These are phyloP conservation scores for Drosophila helvetica DNA, from an alignment of 2,888 invertebrate genomes.

Conservation along the genomic window DNA sequence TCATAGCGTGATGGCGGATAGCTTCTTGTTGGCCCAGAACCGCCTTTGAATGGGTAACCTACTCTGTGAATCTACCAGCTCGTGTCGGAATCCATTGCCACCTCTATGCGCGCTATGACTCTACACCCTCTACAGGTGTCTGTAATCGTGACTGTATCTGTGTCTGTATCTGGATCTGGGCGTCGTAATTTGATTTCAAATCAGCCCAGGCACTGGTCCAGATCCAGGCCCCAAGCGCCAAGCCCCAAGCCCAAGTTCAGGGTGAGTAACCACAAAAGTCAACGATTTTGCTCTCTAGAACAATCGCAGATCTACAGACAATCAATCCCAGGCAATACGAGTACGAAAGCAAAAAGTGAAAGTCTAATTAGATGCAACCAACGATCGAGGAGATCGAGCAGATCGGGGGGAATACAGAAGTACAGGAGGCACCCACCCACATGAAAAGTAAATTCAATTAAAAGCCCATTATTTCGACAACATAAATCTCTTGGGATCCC, in stretches of 20 bases:
- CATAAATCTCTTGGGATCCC: conserved; percentile 66
- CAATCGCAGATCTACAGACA: conserved; percentile 44
- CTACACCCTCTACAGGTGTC: conserved; percentile 52
- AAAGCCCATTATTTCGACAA: conserved; percentile 40
- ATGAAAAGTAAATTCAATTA: conserved; percentile 49
- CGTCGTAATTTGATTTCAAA: conserved; percentile 39
- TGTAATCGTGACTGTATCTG: conserved; percentile 22
- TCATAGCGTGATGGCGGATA: conserved; percentile 24
- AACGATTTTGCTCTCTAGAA: conserved; percentile 40
- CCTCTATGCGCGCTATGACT: conserved; percentile 27
- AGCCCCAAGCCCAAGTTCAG: conserved; percentile 76
- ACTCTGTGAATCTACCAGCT: not conserved
- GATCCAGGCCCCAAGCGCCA: too few species aligned
- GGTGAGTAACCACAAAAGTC: conserved; percentile 65
- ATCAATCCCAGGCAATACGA: conserved; percentile 3
- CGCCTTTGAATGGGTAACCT: not conserved
- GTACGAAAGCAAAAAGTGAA: conserved; percentile 73
- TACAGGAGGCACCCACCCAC: conserved; percentile 15
- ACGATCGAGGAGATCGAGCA: not conserved
- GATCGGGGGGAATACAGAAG: not conserved
- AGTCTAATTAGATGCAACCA: conserved; percentile 46
- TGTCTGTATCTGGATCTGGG: not conserved
- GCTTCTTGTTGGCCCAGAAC: not conserved
- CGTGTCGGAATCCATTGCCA: conserved; percentile 13
- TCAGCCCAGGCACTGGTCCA: conserved; percentile 62